Percentiles rank a stretch among this genome's conserved stretches.
These are phyloP conservation scores for Macrobrachium rosenbergii DNA, from an alignment of 1,140 invertebrate genomes.

Conservation along the genomic window DNA sequence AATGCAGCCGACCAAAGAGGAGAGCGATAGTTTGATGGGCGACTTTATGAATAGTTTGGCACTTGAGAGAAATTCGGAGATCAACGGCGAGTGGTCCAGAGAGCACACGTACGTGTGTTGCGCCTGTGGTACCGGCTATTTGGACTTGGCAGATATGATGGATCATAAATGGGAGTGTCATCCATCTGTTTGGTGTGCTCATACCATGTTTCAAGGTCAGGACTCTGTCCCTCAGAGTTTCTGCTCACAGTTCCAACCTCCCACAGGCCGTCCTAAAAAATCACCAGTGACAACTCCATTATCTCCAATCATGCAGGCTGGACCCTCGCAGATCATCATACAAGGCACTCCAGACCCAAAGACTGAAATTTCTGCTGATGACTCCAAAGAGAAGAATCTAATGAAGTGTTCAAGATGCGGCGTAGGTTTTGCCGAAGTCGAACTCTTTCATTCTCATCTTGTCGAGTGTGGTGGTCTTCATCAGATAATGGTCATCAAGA, in stretches of 20 bases:
- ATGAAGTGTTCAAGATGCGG: slow-evolving; percentile 44
- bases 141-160: slow-evolving; percentile 64
- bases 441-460: slow-evolving; percentile 56
- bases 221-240: slow-evolving; percentile 50
- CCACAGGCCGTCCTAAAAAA: slow-evolving; percentile 26
- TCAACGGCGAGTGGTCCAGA: slow-evolving; percentile 60
- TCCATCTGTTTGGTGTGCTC: slow-evolving; percentile 61
- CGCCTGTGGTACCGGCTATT: slow-evolving; percentile 56
- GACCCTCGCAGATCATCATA: too few relatives aligned
- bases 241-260: slow-evolving; percentile 56
- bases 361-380: too few relatives aligned
- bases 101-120: slow-evolving; percentile 63
- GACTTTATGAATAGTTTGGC: neutral
- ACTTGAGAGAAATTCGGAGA: neutral
- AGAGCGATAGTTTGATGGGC: neutral
- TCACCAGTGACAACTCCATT: neutral
- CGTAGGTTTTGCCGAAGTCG: slow-evolving; percentile 6
- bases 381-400: too few relatives aligned
- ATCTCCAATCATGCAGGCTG: neutral
- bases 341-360: neutral
- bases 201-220: slow-evolving; percentile 63
- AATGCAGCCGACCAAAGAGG: slow-evolving; percentile 13
- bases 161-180: slow-evolving; percentile 65
- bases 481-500: slow-evolving; percentile 44
- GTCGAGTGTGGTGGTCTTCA: slow-evolving; percentile 63